A percentile compares a stretch with the other conserved stretches of the same genome.
Conservation (phyloP, 2,888 invertebrate species). For the Teinopalpus imperialis region DNA sequence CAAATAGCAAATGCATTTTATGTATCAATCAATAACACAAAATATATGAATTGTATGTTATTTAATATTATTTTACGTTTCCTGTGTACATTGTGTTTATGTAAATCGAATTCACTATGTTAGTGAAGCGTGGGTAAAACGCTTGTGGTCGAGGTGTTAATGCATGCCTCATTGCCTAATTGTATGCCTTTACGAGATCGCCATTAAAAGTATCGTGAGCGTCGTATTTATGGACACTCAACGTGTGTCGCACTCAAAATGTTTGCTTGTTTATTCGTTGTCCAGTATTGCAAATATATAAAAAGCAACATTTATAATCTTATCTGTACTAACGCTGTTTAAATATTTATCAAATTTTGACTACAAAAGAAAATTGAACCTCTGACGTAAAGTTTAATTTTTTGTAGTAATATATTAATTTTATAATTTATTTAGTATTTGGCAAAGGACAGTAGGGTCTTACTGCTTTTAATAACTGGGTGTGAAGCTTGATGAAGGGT, state of each 20-base stretch:
- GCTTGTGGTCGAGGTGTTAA: slow-evolving; percentile 69
- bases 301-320: slow-evolving; percentile 4
- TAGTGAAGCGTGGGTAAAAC: slow-evolving; percentile 63
- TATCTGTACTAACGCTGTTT: not conserved
- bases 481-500: no score
- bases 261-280: slow-evolving; percentile 19
- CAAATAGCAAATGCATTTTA: no score
- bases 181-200: slow-evolving; percentile 73
- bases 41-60: no score
- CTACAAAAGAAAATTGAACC: no score
- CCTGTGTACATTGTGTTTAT: slow-evolving; percentile 25
- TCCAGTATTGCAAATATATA: slow-evolving; percentile 2
- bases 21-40: no score
- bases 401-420: no score
- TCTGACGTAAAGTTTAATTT: no score
- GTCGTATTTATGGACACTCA: slow-evolving; percentile 61
- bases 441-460: no score
- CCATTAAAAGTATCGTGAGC: slow-evolving; percentile 47
- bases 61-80: not conserved
- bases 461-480: no score
- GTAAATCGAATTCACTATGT: slow-evolving; percentile 61
- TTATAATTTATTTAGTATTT: no score
- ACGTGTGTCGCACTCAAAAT: slow-evolving; percentile 32
- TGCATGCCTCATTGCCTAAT: slow-evolving; percentile 77
- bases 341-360: not conserved